Base-by-base conservation (phyloP, 2,888 invertebrate species). In the Dasypogon diadema region DNA sequence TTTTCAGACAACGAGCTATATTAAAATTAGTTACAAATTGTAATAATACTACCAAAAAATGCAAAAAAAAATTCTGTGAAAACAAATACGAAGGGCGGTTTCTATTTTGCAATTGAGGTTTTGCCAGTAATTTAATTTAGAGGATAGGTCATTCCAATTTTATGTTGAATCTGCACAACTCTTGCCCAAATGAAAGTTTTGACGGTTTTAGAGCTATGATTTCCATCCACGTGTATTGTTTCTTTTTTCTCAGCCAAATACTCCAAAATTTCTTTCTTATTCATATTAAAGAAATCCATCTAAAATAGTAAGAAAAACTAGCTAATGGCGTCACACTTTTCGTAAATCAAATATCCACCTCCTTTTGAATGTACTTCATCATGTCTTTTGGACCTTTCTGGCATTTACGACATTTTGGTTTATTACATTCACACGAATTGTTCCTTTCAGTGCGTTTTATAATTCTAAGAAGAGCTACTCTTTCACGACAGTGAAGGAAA, bases 401-500 rank as follows among this genome's bases (percentile, higher is more conserved):
- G 0, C 82, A 81, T 26, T 81, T 79, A 2, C 81, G 46, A 6
- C 26, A 48, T 30, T 48, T 18, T 6, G 16, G 12, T 42, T 56
- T 73, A 26, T 12, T 22, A 51, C 72, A 72, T 21, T 21, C 22
- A 6, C 55, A 55, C 2, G 8, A 2, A 24, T 22, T n/a, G 5
- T 22, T 80, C 10, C 77, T 75, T 30, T 82, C 79, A 24, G 79
- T 80, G 42, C 79, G 77, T 34, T 79, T 80, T 2, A 81, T 5
- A 0, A 83, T 70, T 1, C 85, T 81, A 42, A 80, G 79, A 26
- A 82, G 75, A 2, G 83, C 82, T 74, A 81, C 78, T 0, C 72
- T 77, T 76, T 84, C 82, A 0, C 80, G 78, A 74, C 84, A 81
- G 74, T 83, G 82, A 5, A 85, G 68, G 51, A 83, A 83, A 2